A percentile compares a stretch with the other conserved stretches of the same genome.
These are phyloP conservation scores for Acleris laterana DNA, from an alignment of 2,888 invertebrate genomes.

Conservation along the genomic window DNA sequence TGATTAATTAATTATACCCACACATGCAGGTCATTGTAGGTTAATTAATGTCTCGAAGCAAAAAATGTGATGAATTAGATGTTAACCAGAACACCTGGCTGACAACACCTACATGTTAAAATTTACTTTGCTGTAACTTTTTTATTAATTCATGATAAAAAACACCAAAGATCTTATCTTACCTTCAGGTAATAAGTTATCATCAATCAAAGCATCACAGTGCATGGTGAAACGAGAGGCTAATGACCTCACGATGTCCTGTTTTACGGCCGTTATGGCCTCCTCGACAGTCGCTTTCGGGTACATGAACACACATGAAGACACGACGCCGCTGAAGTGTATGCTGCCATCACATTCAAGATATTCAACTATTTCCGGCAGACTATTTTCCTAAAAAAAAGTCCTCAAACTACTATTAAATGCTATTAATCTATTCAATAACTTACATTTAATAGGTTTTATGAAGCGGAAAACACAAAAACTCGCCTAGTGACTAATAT, in stretches of 20 bases:
- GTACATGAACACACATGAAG: slow-evolving; percentile 91
- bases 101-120: slow-evolving; percentile 16
- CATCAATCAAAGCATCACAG: slow-evolving; percentile 95
- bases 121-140: slow-evolving; percentile 13
- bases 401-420: background rate
- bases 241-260: slow-evolving; percentile 93
- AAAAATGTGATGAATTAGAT: slow-evolving; percentile 19
- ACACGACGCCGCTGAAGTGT: slow-evolving; percentile 88
- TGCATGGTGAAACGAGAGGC: slow-evolving; percentile 95
- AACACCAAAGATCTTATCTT: slow-evolving; percentile 23
- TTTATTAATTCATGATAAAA: slow-evolving; percentile 21
- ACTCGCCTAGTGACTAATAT: too few relatives aligned
- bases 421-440: background rate
- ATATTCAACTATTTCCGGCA: slow-evolving; percentile 78
- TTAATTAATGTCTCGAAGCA: slow-evolving; percentile 9
- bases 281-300: slow-evolving; percentile 90
- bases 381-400: slow-evolving; percentile 70
- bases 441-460: too few relatives aligned
- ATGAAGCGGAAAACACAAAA: too few relatives aligned
- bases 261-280: slow-evolving; percentile 89
- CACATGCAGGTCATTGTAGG: background rate
- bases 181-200: slow-evolving; percentile 89
- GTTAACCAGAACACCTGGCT: slow-evolving; percentile 1
- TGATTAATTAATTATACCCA: background rate
- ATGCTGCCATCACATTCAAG: slow-evolving; percentile 87